These are phyloP conservation scores for Myotis lucifugus DNA, from an alignment of 2,113 vertebrate genomes.

Conservation along the genomic window DNA sequence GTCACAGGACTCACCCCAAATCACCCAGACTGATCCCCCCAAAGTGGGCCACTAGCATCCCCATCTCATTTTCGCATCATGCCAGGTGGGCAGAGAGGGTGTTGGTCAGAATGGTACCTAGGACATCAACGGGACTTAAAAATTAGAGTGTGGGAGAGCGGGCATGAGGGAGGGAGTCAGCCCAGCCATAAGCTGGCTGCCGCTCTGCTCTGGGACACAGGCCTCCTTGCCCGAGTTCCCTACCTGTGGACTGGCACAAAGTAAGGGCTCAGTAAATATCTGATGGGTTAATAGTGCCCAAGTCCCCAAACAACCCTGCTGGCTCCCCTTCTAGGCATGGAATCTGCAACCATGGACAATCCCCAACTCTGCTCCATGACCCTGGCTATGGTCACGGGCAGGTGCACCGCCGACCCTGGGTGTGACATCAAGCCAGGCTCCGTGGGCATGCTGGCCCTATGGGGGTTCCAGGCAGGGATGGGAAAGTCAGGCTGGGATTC, in stretches of 20 bases:
- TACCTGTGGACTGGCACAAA: neutral
- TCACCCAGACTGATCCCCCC: too few relatives aligned
- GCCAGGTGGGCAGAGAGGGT: neutral
- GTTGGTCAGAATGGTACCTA: neutral
- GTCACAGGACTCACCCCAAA: neutral
- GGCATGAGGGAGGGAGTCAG: too few relatives aligned
- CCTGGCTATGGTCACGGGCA: fast-evolving
- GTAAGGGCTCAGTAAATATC: fast-evolving
- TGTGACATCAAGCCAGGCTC: neutral
- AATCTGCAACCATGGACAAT: neutral
- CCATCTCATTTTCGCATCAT: neutral
- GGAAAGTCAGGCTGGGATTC: fast-evolving
- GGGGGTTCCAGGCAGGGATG: fast-evolving
- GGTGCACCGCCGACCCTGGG: fast-evolving
- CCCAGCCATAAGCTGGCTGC: neutral
- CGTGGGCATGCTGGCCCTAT: fast-evolving
- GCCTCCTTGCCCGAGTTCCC: neutral
- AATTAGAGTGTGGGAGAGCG: neutral
- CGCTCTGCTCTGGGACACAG: neutral
- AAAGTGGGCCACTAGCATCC: neutral
- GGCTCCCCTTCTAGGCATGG: neutral
- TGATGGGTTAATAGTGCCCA: fast-evolving
- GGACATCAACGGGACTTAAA: neutral
- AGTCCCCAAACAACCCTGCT: neutral
- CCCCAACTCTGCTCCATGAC: neutral